Percentiles rank a stretch among this genome's conserved stretches.
phyloP scores from a whole-genome alignment of 1,140 invertebrate species.

The Portunus trituberculatus region DNA sequence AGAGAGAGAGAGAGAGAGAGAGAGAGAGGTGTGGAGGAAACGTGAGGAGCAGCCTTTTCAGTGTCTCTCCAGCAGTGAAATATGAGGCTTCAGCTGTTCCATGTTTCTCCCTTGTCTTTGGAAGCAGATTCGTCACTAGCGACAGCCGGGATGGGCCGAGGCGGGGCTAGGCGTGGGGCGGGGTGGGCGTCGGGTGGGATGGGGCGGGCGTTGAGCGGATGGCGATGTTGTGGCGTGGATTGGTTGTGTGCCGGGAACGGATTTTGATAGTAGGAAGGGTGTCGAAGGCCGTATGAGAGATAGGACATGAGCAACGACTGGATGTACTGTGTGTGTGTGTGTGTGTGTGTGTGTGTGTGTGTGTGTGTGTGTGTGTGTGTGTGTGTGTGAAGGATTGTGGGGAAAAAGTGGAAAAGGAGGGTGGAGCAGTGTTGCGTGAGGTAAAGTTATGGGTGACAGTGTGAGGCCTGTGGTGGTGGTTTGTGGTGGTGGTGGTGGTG shows the following conservation, averaged over 20 bases:
- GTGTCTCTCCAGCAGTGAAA: background rate
- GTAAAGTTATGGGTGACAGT: background rate
- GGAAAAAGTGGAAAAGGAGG: background rate
- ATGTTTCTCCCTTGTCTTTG: constrained; percentile 22
- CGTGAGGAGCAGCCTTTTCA: background rate
- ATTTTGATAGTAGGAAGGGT: no score
- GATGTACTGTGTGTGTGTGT: no score
- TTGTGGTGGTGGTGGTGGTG: no score
- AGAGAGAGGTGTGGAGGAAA: background rate
- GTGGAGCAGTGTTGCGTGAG: background rate
- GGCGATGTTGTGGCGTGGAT: background rate
- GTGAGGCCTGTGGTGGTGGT: no score
- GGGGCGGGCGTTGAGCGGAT: background rate
- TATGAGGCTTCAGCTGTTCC: background rate
- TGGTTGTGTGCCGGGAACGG: no score
- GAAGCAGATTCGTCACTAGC: background rate
- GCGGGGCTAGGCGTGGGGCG: no score
- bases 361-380: background rate
- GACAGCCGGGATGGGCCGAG: no score
- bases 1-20: background rate
- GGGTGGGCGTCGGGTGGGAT: background rate
- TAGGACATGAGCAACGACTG: no score
- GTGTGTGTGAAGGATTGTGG: background rate
- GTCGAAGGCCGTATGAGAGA: no score
- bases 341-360: background rate